Conservation (phyloP, 1,140 invertebrate genomes). For the Tetragonula clypearis region DNA sequence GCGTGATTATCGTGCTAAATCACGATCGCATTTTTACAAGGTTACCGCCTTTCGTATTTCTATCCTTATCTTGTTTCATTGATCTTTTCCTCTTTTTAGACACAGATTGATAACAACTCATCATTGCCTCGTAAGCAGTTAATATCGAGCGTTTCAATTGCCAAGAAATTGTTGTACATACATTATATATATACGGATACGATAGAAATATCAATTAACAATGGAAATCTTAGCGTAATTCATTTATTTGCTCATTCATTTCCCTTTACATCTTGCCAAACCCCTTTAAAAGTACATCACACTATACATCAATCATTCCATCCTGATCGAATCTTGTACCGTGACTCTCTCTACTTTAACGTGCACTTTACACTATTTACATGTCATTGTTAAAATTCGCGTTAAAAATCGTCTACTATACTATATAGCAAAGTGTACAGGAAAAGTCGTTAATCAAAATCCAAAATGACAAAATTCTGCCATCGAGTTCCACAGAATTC, state of each 20-base stretch:
- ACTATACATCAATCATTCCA: not conserved
- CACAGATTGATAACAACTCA: not conserved
- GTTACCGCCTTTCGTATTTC: not conserved
- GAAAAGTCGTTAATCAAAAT: no score
- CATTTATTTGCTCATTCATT: not conserved
- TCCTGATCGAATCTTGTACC: no score
- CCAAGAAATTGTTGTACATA: not conserved
- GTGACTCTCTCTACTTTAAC: no score
- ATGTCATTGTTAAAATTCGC: not conserved
- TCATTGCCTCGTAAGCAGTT: not conserved
- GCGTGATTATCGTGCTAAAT: not conserved
- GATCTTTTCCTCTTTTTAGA: not conserved
- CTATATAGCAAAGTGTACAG: no score
- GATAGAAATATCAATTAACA: no score
- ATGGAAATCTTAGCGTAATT: not conserved
- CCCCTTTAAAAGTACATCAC: no score
- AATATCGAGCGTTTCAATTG: not conserved
- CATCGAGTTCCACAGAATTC: not conserved
- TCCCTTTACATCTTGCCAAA: not conserved
- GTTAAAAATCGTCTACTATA: no score
- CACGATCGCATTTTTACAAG: not conserved
- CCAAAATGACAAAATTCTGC: no score
- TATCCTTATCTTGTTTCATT: no score
- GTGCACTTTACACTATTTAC: constrained; percentile 45
- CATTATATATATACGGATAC: no score